Percentiles rank a stretch among this genome's conserved stretches.
These are phyloP conservation scores for Peromyscus eremicus DNA, from an alignment of 2,797 vertebrate genomes.

Conservation along the genomic window DNA sequence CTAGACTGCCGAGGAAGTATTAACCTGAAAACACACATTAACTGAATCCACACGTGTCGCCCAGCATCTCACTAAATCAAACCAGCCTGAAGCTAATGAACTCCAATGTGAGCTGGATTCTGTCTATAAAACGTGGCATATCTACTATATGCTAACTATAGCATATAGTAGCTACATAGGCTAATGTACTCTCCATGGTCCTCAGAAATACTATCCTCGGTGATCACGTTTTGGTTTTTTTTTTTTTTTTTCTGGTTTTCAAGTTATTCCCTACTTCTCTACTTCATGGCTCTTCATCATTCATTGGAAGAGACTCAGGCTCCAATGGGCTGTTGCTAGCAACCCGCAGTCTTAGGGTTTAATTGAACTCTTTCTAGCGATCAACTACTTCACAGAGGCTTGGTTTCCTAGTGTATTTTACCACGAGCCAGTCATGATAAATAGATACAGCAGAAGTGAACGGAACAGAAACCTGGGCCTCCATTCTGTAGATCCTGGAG, in stretches of 20 bases:
- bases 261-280: conserved; percentile 1
- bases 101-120: neutral
- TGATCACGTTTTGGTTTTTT: neutral
- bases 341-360: neutral
- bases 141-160: neutral
- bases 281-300: neutral
- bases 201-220: neutral
- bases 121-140: neutral
- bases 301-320: neutral
- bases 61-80: neutral
- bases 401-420: neutral
- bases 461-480: neutral
- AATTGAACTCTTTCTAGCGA: neutral
- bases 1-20: neutral
- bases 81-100: neutral
- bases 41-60: neutral
- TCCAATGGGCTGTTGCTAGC: neutral
- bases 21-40: neutral
- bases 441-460: neutral
- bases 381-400: neutral
- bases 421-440: neutral
- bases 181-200: neutral
- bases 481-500: neutral
- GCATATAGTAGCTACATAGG: too few species aligned
- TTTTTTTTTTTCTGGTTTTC: neutral